Evolutionary conservation across 2,888 invertebrate genomes (phyloP).

Genomic region (Scaptomyza cyrtandrae): DNA sequence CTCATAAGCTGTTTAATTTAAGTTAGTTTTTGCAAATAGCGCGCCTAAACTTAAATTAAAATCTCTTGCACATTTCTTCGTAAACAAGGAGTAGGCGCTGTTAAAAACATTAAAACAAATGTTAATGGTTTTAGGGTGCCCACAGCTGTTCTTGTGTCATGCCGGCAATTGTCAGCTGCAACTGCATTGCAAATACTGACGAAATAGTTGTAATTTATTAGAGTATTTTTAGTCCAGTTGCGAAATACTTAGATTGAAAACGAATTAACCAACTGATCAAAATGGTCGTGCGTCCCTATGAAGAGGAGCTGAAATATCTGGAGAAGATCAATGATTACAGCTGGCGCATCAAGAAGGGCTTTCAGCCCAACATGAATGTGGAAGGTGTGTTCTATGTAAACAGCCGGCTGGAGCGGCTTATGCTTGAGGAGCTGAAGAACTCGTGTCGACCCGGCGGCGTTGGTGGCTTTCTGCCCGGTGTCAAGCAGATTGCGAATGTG

Average conservation of each 20-base stretch:
- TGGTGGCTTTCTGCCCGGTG: slow-evolving; percentile 98
- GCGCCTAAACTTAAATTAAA: no score
- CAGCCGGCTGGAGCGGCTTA: slow-evolving; percentile 93
- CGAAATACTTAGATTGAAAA: background rate
- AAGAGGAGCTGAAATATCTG: slow-evolving; percentile 96
- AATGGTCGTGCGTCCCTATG: slow-evolving; percentile 96
- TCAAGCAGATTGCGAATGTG: slow-evolving; percentile 99
- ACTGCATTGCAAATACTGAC: slow-evolving; percentile 31
- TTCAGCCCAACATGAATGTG: slow-evolving; percentile 99
- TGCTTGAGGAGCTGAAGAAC: slow-evolving; percentile 98
- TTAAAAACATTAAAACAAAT: slow-evolving; percentile 3
- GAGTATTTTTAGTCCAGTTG: background rate
- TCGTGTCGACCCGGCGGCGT: slow-evolving; percentile 94
- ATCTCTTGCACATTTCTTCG: no score
- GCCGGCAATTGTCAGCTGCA: slow-evolving; percentile 28
- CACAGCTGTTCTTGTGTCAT: slow-evolving; percentile 7
- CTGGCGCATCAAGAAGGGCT: slow-evolving; percentile 99
- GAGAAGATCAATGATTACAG: slow-evolving; percentile 93
- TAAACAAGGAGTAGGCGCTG: background rate
- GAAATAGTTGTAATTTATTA: slow-evolving; percentile 28
- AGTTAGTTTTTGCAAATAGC: no score
- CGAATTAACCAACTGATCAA: slow-evolving; percentile 61
- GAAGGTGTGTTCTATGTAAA: slow-evolving; percentile 99
- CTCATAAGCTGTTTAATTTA: background rate
- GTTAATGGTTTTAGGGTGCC: slow-evolving; percentile 16